Percentiles rank a stretch among this genome's conserved stretches.
Conservation (phyloP, 2,797 vertebrate species). For the Pagetopsis macropterus region DNA sequence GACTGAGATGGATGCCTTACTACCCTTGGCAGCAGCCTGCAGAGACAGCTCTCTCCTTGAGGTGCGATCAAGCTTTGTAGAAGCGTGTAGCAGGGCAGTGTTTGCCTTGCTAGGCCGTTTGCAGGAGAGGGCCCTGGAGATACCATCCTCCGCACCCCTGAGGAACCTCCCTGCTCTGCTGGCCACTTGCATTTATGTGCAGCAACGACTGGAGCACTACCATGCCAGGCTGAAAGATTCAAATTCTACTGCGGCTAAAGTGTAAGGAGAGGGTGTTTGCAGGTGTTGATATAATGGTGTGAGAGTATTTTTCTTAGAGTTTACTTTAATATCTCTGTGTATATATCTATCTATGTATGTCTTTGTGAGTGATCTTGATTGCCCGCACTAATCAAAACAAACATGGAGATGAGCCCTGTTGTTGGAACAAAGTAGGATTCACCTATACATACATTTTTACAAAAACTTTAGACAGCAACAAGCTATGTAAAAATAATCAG, state of each 20-base stretch:
- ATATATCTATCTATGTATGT: background rate
- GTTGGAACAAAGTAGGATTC: background rate
- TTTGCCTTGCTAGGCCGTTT: slow-evolving; percentile 86
- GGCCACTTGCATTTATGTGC: slow-evolving; percentile 85
- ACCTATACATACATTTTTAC: too few species aligned
- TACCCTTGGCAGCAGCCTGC: slow-evolving; percentile 91
- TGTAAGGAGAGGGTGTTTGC: slow-evolving; percentile 81
- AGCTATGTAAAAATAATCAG: slow-evolving; percentile 13
- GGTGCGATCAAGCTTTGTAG: slow-evolving; percentile 89
- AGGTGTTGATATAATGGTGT: background rate
- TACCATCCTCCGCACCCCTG: slow-evolving; percentile 86
- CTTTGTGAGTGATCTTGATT: background rate
- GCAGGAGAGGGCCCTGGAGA: slow-evolving; percentile 85
- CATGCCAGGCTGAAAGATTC: slow-evolving; percentile 84
- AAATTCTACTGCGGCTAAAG: slow-evolving; percentile 69
- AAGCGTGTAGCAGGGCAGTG: slow-evolving; percentile 88
- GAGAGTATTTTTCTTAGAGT: background rate
- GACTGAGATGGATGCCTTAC: slow-evolving; percentile 89
- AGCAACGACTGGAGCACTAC: slow-evolving; percentile 86
- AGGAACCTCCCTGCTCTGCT: slow-evolving; percentile 85
- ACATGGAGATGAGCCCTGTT: background rate
- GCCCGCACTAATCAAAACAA: slow-evolving; percentile 2
- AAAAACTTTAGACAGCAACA: background rate
- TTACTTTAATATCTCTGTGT: too few species aligned
- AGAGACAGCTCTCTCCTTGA: slow-evolving; percentile 87